Conservation (phyloP, 2,888 invertebrate genomes). For the Limenitis camilla region DNA sequence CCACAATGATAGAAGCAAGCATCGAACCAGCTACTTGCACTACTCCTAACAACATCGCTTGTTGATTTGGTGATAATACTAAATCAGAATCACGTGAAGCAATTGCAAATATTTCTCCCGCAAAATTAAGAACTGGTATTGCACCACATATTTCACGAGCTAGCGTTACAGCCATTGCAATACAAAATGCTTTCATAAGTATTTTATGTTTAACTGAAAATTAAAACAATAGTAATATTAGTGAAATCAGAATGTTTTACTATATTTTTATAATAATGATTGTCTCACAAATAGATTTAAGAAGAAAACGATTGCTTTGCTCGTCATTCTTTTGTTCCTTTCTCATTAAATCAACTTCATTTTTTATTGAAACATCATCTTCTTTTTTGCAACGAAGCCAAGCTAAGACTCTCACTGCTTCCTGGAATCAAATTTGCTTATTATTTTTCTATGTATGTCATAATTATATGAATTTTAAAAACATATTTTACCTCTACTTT, state of each 20-base stretch:
- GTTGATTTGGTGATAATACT: slow-evolving; percentile 54
- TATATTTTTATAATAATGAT: neutral
- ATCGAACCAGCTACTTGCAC: slow-evolving; percentile 55
- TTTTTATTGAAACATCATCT: slow-evolving; percentile 36
- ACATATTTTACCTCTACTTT: slow-evolving; percentile 47
- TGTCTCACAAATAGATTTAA: slow-evolving; percentile 53
- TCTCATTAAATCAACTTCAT: slow-evolving; percentile 46
- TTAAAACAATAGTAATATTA: neutral
- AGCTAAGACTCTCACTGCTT: slow-evolving; percentile 46
- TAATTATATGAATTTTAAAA: neutral
- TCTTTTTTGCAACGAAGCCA: slow-evolving; percentile 59
- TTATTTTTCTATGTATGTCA: neutral
- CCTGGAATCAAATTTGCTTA: slow-evolving; percentile 32
- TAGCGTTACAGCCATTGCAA: slow-evolving; percentile 43
- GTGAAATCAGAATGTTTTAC: neutral
- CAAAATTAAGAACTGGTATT: slow-evolving; percentile 57
- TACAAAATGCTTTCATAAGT: slow-evolving; percentile 50
- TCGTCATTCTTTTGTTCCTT: slow-evolving; percentile 51
- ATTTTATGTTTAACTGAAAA: slow-evolving; percentile 53
- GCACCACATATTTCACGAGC: slow-evolving; percentile 59
- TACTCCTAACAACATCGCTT: slow-evolving; percentile 58
- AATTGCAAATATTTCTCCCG: slow-evolving; percentile 54
- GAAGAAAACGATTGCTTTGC: slow-evolving; percentile 42
- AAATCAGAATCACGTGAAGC: slow-evolving; percentile 41
- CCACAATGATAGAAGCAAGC: slow-evolving; percentile 50